Percentiles rank a stretch among this genome's conserved stretches.
phyloP scores from a whole-genome alignment of 2,888 invertebrate species.

The Cheilosia impressa region DNA sequence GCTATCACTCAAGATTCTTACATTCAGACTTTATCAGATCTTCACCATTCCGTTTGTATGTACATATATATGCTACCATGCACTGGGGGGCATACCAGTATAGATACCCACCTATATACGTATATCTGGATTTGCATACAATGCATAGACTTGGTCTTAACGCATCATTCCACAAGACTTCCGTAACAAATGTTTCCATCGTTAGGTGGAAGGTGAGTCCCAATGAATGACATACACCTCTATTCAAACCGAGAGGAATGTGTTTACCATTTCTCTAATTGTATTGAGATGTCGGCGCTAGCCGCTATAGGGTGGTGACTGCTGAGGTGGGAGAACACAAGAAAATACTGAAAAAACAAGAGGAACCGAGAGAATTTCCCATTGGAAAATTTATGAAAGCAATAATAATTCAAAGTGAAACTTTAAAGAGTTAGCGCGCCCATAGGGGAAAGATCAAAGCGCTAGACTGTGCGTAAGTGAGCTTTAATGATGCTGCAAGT shows the following conservation, averaged over 20 bases:
- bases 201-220: slow-evolving; percentile 31
- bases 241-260: slow-evolving; percentile 19
- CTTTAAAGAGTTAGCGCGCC: slow-evolving; percentile 65
- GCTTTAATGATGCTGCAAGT: slow-evolving; percentile 63
- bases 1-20: slow-evolving; percentile 34
- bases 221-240: slow-evolving; percentile 57
- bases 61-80: background rate
- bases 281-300: slow-evolving; percentile 35
- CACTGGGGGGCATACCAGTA: background rate
- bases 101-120: background rate
- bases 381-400: slow-evolving; percentile 67
- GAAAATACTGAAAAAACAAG: slow-evolving; percentile 12
- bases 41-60: background rate
- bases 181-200: slow-evolving; percentile 53
- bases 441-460: slow-evolving; percentile 65
- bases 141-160: slow-evolving; percentile 43
- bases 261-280: slow-evolving; percentile 49
- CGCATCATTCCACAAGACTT: slow-evolving; percentile 60
- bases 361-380: slow-evolving; percentile 50
- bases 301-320: background rate
- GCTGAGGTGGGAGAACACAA: background rate
- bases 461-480: slow-evolving; percentile 57
- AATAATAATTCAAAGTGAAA: slow-evolving; percentile 68
- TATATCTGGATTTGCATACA: slow-evolving; percentile 63
- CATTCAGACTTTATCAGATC: slow-evolving; percentile 28